These are phyloP conservation scores for Enhydra lutris DNA, from an alignment of 2,113 vertebrate species.

Conservation along the genomic window DNA sequence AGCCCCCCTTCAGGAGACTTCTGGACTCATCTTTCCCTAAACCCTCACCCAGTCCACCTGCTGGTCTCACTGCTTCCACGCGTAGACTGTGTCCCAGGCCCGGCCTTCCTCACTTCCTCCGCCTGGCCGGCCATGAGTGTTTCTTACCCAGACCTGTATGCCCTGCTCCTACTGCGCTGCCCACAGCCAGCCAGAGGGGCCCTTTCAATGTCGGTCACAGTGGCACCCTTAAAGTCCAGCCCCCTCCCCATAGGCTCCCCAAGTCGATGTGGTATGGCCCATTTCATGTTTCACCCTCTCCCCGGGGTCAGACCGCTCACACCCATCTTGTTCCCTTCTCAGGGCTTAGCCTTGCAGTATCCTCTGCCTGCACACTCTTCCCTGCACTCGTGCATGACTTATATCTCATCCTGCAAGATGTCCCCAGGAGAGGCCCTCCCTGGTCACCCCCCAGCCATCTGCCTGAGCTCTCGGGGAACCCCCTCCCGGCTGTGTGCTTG, in stretches of 20 bases:
- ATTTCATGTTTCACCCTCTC: not conserved
- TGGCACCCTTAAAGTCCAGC: not conserved
- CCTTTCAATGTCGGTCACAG: not conserved
- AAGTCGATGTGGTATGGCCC: fast-evolving
- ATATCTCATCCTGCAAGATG: not conserved
- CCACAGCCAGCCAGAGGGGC: not conserved
- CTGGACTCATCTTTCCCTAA: not conserved
- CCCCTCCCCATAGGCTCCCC: not conserved
- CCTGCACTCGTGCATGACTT: not conserved
- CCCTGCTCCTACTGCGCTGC: not conserved
- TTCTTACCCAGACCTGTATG: not conserved
- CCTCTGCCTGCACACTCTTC: not conserved
- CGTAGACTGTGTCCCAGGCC: not conserved
- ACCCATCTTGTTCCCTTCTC: fast-evolving
- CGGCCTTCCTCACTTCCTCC: not conserved
- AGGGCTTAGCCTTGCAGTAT: fast-evolving
- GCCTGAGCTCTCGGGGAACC: too few relatives aligned
- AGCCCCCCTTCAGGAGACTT: not conserved
- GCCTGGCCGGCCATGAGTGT: not conserved
- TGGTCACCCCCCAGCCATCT: not conserved
- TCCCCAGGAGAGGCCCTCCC: not conserved
- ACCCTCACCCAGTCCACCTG: too few relatives aligned
- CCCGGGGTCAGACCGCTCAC: not conserved
- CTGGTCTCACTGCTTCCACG: not conserved
- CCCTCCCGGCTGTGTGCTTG: not conserved